Percentiles rank a stretch among this genome's conserved stretches.
These are phyloP conservation scores for Chionoecetes opilio DNA, from an alignment of 1,140 invertebrate genomes.

Conservation along the genomic window DNA sequence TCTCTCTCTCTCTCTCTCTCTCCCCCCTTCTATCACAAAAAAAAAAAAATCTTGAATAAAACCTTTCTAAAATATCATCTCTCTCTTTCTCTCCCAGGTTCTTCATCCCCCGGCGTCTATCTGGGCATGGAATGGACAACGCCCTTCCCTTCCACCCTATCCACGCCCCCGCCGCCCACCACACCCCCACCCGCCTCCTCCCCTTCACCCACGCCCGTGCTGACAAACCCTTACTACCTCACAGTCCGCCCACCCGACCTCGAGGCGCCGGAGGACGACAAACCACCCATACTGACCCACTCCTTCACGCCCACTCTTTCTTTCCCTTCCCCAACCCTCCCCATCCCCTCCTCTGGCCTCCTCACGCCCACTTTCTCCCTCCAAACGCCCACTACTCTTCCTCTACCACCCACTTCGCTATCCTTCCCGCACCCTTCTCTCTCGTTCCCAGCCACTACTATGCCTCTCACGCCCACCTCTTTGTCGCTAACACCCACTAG, in stretches of 20 bases:
- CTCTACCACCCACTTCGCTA: constrained; percentile 16
- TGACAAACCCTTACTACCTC: constrained; percentile 63
- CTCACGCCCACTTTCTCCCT: constrained; percentile 43
- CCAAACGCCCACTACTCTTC: not conserved
- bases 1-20: too few species aligned
- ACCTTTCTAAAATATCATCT: too few species aligned
- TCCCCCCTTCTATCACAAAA: too few species aligned
- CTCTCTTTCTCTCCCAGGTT: constrained; percentile 41
- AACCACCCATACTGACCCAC: constrained; percentile 47
- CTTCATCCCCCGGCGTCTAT: constrained; percentile 49
- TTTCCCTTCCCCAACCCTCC: not conserved
- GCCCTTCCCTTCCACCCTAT: constrained; percentile 64
- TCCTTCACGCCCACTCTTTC: constrained; percentile 13
- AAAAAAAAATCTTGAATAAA: too few species aligned
- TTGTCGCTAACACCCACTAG: constrained; percentile 53
- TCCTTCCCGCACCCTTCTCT: constrained; percentile 25
- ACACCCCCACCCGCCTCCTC: constrained; percentile 20
- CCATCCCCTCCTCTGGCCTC: not conserved
- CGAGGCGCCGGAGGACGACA: constrained; percentile 48
- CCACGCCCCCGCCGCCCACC: constrained; percentile 67
- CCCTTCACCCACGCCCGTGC: constrained; percentile 40
- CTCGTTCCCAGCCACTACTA: not conserved
- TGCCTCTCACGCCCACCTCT: not conserved
- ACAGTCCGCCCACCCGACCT: constrained; percentile 40
- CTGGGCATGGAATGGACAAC: constrained; percentile 62